These are phyloP conservation scores for Nettapus auritus DNA, from an alignment of 2,113 vertebrate species.

Conservation along the genomic window DNA sequence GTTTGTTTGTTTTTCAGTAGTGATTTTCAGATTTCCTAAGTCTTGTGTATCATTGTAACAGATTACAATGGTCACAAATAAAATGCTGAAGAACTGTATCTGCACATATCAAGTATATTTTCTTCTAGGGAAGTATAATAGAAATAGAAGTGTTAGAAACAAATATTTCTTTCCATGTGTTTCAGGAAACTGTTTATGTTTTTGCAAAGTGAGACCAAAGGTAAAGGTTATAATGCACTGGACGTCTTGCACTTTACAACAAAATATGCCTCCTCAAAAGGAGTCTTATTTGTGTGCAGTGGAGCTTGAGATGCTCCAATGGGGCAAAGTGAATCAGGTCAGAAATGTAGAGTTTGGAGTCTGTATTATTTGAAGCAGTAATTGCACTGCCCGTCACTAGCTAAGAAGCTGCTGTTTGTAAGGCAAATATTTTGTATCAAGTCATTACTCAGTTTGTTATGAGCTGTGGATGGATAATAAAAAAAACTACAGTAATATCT, in stretches of 20 bases:
- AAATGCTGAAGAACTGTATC: too few species aligned
- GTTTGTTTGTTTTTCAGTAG: neutral
- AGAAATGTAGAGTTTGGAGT: neutral
- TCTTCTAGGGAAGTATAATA: neutral
- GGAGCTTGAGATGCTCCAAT: neutral
- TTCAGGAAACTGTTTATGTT: neutral
- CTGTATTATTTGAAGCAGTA: constrained; percentile 28
- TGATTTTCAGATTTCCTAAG: neutral
- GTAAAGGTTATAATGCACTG: neutral
- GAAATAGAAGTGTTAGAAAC: neutral
- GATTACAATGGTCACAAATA: neutral
- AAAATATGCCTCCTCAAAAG: neutral
- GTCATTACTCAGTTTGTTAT: constrained; percentile 10
- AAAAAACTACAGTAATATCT: constrained; percentile 63
- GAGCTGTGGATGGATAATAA: constrained; percentile 38
- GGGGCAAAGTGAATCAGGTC: constrained; percentile 37
- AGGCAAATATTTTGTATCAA: constrained; percentile 50
- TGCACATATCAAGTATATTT: neutral
- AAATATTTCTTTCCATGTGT: neutral
- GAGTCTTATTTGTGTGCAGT: neutral
- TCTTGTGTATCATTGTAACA: neutral
- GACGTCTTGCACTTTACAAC: neutral
- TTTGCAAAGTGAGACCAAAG: neutral
- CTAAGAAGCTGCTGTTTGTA: constrained; percentile 45
- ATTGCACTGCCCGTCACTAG: neutral